Conservation (phyloP, 2,888 invertebrate species). For the Agrochola lota region DNA sequence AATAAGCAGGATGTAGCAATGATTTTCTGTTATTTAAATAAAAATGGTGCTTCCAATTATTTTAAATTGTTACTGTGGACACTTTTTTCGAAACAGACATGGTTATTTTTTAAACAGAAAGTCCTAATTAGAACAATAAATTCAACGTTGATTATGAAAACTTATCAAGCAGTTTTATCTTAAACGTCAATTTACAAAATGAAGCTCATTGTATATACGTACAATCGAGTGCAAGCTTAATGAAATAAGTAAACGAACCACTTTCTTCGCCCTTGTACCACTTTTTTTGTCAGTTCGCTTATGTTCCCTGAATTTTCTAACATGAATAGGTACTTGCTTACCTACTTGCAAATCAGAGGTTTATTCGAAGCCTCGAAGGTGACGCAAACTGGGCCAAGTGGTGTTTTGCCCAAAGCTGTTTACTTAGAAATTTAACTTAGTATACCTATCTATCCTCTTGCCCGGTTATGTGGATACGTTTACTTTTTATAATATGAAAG, state of each 20-base stretch:
- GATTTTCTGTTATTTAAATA: not conserved
- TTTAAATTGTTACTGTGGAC: not conserved
- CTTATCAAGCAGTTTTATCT: not conserved
- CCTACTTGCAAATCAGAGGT: conserved; percentile 52
- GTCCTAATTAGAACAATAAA: not conserved
- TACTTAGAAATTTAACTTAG: conserved; percentile 20
- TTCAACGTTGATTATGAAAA: not conserved
- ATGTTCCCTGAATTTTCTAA: conserved; percentile 39
- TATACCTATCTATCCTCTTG: not conserved
- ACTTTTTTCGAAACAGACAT: not conserved
- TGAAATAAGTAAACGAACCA: conserved; percentile 16
- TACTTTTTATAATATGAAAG: not conserved
- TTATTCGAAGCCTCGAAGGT: conserved; percentile 61
- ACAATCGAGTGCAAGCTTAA: not conserved
- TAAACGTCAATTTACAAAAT: not conserved
- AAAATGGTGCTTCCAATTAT: not conserved
- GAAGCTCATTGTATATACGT: not conserved
- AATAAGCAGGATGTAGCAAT: not conserved
- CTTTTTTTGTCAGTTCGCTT: conserved; percentile 30
- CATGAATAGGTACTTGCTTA: conserved; percentile 31
- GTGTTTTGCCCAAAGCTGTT: conserved; percentile 31
- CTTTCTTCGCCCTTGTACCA: conserved; percentile 51
- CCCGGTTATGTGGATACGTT: not conserved
- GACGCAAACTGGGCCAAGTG: conserved; percentile 62
- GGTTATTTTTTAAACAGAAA: not conserved